Evolutionary conservation across 1,140 invertebrate species (phyloP), one percentile per base, ranked within the genome.

Genomic region (Fopius arisanus): DNA sequence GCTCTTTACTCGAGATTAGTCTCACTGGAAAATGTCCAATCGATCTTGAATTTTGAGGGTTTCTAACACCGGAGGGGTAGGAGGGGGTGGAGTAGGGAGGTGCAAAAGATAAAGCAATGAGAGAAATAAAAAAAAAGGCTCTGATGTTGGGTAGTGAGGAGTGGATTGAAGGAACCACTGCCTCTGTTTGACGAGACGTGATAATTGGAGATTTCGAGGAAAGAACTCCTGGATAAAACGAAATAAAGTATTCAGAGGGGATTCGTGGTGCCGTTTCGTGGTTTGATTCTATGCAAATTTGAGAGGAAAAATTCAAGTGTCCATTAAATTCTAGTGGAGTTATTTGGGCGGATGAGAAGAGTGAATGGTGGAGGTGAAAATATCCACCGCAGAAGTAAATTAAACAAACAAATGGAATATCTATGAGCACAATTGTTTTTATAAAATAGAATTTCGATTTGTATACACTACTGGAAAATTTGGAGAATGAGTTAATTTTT

Each of bases 101-200:
- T 9, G 23, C 6, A 14, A 28, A 23, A 23, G 54, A 12, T 21
- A 5, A 59, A 59, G 23, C 23, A 59, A 59, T 5, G 23, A 26
- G 3, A 5, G 29, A 19, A 65, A n/a, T 29, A 63, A 63, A 16
- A 63, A 31, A 65, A 65, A 33, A 65, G 12, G 2, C 29, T 16
- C 12, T 63, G 26, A 6, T 59, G 54, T 63, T 65, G 74, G 54
- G 51, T 70, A 76, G 72, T 75, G 77, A 71, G 65, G 70, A 70
- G 69, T 48, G 70, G 70, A 77, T 77, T 75, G 74, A 77, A 77
- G 74, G 76, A 67, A 75, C 71, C 74, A 41, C 67, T 75, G 76
- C 73, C 68, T 78, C 78, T 80, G 79, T 80, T 80, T 80, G 78
- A 79, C 79, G 79, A 80, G 75, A 78, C 79, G 77, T 79, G 78